Conservation (phyloP, 2,888 invertebrate genomes). For the Lasioglossum leucozonium region DNA sequence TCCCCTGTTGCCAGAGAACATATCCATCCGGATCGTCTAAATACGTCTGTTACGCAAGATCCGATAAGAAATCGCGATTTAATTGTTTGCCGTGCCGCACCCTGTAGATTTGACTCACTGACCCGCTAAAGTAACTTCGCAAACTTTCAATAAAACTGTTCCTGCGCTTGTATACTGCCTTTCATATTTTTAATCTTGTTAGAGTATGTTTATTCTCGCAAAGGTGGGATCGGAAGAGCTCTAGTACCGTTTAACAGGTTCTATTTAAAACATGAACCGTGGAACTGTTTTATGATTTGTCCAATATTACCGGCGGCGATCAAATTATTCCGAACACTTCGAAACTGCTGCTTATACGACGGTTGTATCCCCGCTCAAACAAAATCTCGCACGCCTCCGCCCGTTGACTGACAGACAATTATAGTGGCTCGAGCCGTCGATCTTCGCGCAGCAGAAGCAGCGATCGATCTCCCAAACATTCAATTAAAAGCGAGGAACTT, state of each 20-base stretch:
- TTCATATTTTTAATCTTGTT: too few relatives aligned
- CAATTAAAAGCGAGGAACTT: background rate
- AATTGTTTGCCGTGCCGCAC: background rate
- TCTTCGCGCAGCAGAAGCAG: background rate
- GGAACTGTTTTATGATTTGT: too few relatives aligned
- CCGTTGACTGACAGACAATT: background rate
- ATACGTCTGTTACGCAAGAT: background rate
- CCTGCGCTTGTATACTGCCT: too few relatives aligned
- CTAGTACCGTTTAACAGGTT: too few relatives aligned
- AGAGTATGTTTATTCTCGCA: too few relatives aligned
- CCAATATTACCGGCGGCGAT: too few relatives aligned
- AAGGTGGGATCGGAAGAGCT: too few relatives aligned
- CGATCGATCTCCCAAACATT: slow-evolving; percentile 2
- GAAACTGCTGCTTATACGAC: too few relatives aligned
- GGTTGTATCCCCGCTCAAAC: background rate
- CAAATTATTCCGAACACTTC: too few relatives aligned
- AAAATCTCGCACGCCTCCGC: background rate
- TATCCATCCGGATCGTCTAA: background rate
- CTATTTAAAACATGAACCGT: too few relatives aligned
- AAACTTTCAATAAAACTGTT: background rate
- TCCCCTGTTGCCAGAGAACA: background rate
- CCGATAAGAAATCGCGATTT: background rate
- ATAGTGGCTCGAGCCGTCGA: background rate
- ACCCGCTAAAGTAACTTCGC: too few relatives aligned
- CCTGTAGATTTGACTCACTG: background rate